A percentile compares a stretch with the other conserved stretches of the same genome.
Conservation (phyloP, 1,140 invertebrate genomes). For the Eueides isabella region DNA sequence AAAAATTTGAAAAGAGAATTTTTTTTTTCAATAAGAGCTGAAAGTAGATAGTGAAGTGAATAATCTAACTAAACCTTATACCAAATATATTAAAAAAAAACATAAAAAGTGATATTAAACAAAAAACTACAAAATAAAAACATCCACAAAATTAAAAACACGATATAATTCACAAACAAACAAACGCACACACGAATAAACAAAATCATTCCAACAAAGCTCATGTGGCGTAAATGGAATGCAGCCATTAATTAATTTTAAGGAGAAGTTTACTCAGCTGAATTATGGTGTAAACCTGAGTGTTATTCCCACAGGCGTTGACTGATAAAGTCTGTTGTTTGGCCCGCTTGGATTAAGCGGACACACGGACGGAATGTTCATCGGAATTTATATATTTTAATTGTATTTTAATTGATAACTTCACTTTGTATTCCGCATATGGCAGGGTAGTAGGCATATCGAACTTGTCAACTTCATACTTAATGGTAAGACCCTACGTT, state of each 20-base stretch:
- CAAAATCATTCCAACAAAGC: slow-evolving; percentile 32
- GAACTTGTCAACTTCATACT: too few species aligned
- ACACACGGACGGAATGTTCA: slow-evolving; percentile 15
- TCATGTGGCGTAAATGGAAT: slow-evolving; percentile 35
- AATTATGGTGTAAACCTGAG: slow-evolving; percentile 42
- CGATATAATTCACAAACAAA: slow-evolving; percentile 8
- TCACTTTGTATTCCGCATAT: too few species aligned
- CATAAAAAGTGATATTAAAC: background rate
- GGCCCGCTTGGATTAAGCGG: slow-evolving; percentile 28
- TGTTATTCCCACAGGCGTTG: slow-evolving; percentile 39
- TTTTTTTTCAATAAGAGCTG: too few species aligned
- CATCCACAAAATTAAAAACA: background rate
- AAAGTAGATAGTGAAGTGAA: too few species aligned
- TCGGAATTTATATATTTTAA: background rate
- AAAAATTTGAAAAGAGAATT: too few species aligned
- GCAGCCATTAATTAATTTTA: slow-evolving; percentile 41
- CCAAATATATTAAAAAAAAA: background rate
- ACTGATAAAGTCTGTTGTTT: slow-evolving; percentile 41
- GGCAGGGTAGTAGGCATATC: too few species aligned
- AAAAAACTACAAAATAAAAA: background rate
- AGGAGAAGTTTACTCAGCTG: slow-evolving; percentile 35
- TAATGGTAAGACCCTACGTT: too few species aligned
- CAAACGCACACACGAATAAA: slow-evolving; percentile 18
- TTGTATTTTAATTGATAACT: too few species aligned
- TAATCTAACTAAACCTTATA: too few species aligned